Base-by-base conservation (phyloP, 35 echinoderm and acorn worm species). In the Acanthaster planci region DNA sequence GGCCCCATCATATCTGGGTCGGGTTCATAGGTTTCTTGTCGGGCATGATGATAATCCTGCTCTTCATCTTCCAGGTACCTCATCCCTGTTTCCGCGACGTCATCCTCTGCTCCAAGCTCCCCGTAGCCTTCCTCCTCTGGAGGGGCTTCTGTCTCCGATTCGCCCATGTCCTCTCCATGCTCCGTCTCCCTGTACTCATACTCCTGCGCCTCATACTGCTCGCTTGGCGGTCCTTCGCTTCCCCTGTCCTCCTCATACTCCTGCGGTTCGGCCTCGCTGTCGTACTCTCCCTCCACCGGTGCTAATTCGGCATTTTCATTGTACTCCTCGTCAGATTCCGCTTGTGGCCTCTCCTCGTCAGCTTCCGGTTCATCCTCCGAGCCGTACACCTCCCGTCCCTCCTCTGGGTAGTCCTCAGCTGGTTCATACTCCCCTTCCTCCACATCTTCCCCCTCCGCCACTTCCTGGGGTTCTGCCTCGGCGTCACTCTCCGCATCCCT, bases 181-280 rank as follows among this genome's bases (percentile, higher is more conserved):
- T 60, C 60, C 37, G 42, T 47, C 4, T 85, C 82, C 12, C 47
- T 18, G 31, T 90, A 78, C 8, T 77, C 79, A 19, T 56, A 83
- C n/a, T 85, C 76, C 23, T 85, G 30, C 15, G 77, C 51, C 52
- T 94, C 38, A 77, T 51, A 77, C 16, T 85, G 52, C 19, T 88
- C 60, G 1, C 57, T 78, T 42, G 55, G 52, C 31, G 14, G 78
- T 37, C 38, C 75, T 67, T 60, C 51, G 26, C 42, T 40, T 32
- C 51, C 78, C 58, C 38, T 60, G 38, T 83, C 91, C 51, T 40
- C 80, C 44, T 79, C 85, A 36, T 82, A 76, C 17, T 39, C 80
- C 37, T 80, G 30, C 15, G 38, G 50, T 40, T 52, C 77, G 26
- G 26, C 38, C 15, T 19, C 37, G 38, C 38, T 80, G 5, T 52